phyloP scores from a whole-genome alignment of 2,888 invertebrate species.

The Synanthedon formicaeformis region DNA sequence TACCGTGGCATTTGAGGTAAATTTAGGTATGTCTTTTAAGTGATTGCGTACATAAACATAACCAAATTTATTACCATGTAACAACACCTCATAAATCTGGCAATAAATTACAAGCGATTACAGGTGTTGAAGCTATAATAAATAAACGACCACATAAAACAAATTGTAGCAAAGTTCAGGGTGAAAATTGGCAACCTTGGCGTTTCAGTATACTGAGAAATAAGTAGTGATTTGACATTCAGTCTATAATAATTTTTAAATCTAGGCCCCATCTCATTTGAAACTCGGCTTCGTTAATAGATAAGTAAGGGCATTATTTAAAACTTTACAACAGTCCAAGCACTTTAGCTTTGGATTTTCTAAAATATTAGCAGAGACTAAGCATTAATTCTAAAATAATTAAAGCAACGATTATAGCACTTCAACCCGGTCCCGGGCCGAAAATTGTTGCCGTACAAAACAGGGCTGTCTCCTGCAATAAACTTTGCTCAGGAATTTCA shows the following conservation, averaged over 20 bases:
- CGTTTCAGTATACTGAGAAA: no score
- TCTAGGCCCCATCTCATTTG: no score
- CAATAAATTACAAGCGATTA: not conserved
- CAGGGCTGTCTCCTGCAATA: slow-evolving; percentile 65
- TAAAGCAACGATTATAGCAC: slow-evolving; percentile 61
- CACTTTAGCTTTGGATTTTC: not conserved
- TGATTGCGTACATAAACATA: no score
- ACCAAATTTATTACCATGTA: not conserved
- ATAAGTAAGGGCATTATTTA: no score
- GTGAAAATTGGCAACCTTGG: no score
- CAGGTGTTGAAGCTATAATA: no score
- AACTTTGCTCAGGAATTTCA: slow-evolving; percentile 67
- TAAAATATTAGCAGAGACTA: slow-evolving; percentile 12
- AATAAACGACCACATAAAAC: no score
- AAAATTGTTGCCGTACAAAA: slow-evolving; percentile 56
- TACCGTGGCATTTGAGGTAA: no score
- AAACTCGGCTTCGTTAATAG: no score
- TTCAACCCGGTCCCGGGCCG: slow-evolving; percentile 35
- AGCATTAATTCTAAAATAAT: slow-evolving; percentile 63
- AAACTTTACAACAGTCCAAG: no score
- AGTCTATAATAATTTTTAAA: not conserved
- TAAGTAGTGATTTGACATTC: not conserved
- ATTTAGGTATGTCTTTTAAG: no score
- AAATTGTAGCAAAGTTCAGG: no score
- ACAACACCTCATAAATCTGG: not conserved